Percentiles rank a stretch among this genome's conserved stretches.
These are phyloP conservation scores for Calypte anna DNA, from an alignment of 2,113 vertebrate genomes.

Conservation along the genomic window DNA sequence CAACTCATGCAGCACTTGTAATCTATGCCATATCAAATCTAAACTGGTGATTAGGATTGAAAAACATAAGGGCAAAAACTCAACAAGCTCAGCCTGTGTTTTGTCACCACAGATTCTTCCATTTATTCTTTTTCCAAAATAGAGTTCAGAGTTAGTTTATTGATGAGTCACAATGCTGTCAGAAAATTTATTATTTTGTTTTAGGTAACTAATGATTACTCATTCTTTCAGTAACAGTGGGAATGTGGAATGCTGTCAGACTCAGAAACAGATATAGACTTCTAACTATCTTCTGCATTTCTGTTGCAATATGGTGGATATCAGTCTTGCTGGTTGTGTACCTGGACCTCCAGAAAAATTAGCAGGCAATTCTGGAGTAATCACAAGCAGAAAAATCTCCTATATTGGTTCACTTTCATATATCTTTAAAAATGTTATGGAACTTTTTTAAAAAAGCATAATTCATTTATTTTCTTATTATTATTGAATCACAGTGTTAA, in stretches of 20 bases:
- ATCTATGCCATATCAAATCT: not conserved
- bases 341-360: not conserved
- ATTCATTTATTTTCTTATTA: not conserved
- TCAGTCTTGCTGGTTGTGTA: not conserved
- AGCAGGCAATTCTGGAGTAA: not conserved
- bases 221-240: not conserved
- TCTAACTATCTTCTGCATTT: not conserved
- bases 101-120: not conserved
- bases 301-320: not conserved
- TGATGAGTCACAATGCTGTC: not conserved
- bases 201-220: not conserved
- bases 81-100: not conserved
- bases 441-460: not conserved
- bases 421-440: not conserved
- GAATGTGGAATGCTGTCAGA: not conserved
- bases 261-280: not conserved
- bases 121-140: not conserved
- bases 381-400: not conserved
- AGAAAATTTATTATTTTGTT: not conserved
- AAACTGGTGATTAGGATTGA: not conserved
- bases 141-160: not conserved
- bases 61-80: fast-evolving
- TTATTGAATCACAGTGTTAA: not conserved
- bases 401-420: not conserved
- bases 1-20: not conserved